phyloP scores from a whole-genome alignment of 2,113 vertebrate genomes.

The Cepphus grylle region DNA sequence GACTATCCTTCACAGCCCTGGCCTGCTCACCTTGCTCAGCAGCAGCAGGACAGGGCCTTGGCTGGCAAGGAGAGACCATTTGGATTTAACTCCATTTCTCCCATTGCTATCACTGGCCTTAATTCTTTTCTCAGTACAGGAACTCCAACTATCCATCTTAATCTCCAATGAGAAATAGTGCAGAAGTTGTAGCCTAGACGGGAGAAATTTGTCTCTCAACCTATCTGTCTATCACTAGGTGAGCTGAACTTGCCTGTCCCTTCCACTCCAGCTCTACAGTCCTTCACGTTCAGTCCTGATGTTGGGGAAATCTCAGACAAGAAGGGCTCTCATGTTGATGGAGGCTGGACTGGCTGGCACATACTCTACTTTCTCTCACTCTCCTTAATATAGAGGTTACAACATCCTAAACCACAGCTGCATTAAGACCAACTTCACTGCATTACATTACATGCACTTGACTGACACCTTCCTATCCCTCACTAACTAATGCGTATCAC shows the following conservation, averaged over 20 bases:
- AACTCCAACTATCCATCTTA: background rate
- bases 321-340: background rate
- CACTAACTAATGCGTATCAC: background rate
- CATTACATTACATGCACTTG: background rate
- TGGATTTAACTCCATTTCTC: background rate
- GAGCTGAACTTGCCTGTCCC: background rate
- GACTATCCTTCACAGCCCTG: background rate
- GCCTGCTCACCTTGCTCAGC: background rate
- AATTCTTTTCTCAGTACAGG: background rate
- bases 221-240: background rate
- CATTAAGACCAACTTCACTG: background rate
- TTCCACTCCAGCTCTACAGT: background rate
- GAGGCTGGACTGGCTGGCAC: background rate
- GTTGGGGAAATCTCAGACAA: background rate
- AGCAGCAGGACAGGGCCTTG: background rate
- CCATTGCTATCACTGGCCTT: background rate
- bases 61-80: background rate
- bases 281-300: background rate
- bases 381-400: background rate
- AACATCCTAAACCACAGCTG: background rate
- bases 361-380: background rate
- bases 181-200: background rate
- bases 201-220: background rate
- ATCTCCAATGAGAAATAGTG: background rate
- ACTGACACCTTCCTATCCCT: background rate